A percentile compares a stretch with the other conserved stretches of the same genome.
Evolutionary conservation across 1,140 invertebrate genomes (phyloP).

Genomic region (Macrobrachium rosenbergii): DNA sequence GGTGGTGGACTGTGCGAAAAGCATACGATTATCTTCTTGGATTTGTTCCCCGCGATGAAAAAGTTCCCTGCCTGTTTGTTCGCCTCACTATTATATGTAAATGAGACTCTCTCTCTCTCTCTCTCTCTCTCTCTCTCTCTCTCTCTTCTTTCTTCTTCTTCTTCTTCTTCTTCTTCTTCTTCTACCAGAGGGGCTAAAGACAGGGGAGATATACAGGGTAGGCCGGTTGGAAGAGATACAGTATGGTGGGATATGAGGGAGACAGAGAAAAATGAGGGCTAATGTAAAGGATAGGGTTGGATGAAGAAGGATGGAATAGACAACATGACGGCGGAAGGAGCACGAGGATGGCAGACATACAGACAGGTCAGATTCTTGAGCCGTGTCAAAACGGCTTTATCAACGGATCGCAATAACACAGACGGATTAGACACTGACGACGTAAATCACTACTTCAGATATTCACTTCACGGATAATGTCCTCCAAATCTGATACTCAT

Average conservation of each 20-base stretch:
- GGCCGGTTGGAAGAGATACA: background rate
- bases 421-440: no score
- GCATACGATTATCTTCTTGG: conserved; percentile 62
- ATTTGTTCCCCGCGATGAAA: conserved; percentile 62
- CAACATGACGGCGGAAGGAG: no score
- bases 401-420: no score
- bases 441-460: no score
- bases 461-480: no score
- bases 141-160: background rate
- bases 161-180: background rate
- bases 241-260: background rate
- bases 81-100: conserved; percentile 63
- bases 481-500: no score
- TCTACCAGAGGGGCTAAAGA: background rate
- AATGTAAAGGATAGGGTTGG: no score
- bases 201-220: background rate
- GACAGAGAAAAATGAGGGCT: background rate
- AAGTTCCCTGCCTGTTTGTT: conserved; percentile 60
- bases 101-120: conserved; percentile 40
- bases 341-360: no score
- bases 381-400: no score
- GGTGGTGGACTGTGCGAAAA: conserved; percentile 26
- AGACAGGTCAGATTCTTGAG: no score
- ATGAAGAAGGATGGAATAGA: no score
- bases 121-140: background rate